These are phyloP conservation scores for Scaptomyza cyrtandrae DNA, from an alignment of 2,888 invertebrate species.

Conservation along the genomic window DNA sequence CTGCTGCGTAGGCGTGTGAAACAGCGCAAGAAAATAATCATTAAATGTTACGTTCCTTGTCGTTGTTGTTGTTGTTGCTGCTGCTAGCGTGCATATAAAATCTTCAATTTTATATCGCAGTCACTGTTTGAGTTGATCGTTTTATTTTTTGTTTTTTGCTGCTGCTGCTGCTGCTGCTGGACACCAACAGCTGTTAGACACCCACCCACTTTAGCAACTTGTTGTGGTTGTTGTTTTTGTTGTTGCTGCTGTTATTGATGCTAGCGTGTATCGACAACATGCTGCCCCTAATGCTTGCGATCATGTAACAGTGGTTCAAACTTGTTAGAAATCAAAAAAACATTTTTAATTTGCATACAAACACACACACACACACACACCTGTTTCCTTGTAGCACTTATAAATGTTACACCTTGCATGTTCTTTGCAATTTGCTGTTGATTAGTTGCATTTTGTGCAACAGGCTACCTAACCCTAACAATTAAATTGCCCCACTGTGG, in stretches of 20 bases:
- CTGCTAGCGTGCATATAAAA: slow-evolving; percentile 60
- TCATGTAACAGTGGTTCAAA: too few relatives aligned
- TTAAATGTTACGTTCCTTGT: slow-evolving; percentile 24
- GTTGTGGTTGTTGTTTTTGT: slow-evolving; percentile 37
- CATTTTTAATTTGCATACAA: too few relatives aligned
- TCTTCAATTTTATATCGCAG: slow-evolving; percentile 63
- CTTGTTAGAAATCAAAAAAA: too few relatives aligned
- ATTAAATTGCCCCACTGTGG: slow-evolving; percentile 64
- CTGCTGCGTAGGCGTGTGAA: slow-evolving; percentile 67
- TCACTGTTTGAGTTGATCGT: slow-evolving; percentile 33
- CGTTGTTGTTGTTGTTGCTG: slow-evolving; percentile 16
- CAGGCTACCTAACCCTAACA: slow-evolving; percentile 21
- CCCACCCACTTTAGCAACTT: slow-evolving; percentile 68
- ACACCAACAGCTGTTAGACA: slow-evolving; percentile 62
- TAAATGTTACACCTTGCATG: not conserved
- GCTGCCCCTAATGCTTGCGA: too few relatives aligned
- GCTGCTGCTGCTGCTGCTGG: slow-evolving; percentile 32
- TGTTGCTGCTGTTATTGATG: slow-evolving; percentile 32
- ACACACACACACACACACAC: too few relatives aligned
- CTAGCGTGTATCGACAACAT: slow-evolving; percentile 35
- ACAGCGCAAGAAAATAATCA: slow-evolving; percentile 42
- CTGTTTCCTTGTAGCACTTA: too few relatives aligned
- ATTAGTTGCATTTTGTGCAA: slow-evolving; percentile 24
- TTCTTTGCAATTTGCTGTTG: slow-evolving; percentile 4
- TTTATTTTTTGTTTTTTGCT: too few relatives aligned